Evolutionary conservation across 2,888 invertebrate genomes (phyloP), one percentile per base, ranked within the genome.

Genomic region (Papilio demoleus): DNA sequence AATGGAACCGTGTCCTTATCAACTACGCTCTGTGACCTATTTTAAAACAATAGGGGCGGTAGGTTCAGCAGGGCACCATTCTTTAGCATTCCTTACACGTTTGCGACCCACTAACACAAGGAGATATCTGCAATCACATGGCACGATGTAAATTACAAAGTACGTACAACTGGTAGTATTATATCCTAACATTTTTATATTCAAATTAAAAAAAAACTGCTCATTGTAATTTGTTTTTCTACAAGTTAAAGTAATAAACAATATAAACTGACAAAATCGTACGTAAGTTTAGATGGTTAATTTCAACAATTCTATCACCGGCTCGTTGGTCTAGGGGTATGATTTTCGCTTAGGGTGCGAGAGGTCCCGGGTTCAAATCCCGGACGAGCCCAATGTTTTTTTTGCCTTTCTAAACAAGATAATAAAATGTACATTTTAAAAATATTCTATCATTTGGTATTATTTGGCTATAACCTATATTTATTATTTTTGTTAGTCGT

Each of bases 281-380:
- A n/a, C n/a, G n/a, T n/a, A n/a, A n/a, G n/a, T n/a, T n/a, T n/a
- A n/a, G n/a, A n/a, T n/a, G n/a, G n/a, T n/a, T 9, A 53, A 56
- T 67, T 67, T 63, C 56, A 45, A 45, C 0, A 4, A 0, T 8
- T 1, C 0, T 1, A 2, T 0, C 24, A 69, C 4, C 73, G 92
- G 92, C 92, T 92, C 92, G 92, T 93, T 93, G 93, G 93, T 93
- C 92, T 93, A 93, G 92, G 91, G 93, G 93, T 93, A 93, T 93
- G 92, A 93, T 93, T 93, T 88, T 92, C 93, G 92, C 92, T 93
- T 93, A 88, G 92, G 93, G 92, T 93, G 92, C 92, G 92, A 93
- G 92, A 92, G 93, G 93, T 93, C 92, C 92, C 92, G 92, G 92
- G 93, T 93, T 93, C 93, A 93, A 93, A 92, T 93, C 93, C 93